Evolutionary conservation across 2,113 vertebrate genomes (phyloP).

Genomic region (Scytalopus superciliaris): DNA sequence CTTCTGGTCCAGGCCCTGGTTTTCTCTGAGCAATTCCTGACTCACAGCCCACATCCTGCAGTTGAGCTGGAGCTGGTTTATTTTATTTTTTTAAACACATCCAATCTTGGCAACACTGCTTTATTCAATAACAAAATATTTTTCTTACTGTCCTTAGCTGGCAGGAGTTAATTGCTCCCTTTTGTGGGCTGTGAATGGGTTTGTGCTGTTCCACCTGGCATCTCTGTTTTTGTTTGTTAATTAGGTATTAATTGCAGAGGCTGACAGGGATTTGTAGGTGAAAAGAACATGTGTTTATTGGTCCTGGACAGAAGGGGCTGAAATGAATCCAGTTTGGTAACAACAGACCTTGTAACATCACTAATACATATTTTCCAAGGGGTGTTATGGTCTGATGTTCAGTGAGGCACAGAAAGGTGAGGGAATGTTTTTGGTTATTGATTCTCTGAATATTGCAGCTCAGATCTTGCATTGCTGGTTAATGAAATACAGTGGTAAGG

Average conservation of each 20-base stretch:
- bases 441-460: background rate
- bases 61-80: background rate
- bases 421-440: conserved; percentile 52
- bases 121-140: conserved; percentile 55
- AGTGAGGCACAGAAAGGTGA: background rate
- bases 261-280: conserved; percentile 47
- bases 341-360: background rate
- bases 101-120: background rate
- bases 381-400: background rate
- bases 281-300: conserved; percentile 4
- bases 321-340: background rate
- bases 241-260: conserved; percentile 70
- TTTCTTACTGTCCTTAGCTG: conserved; percentile 34
- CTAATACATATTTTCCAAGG: background rate
- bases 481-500: background rate
- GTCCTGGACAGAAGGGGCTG: background rate
- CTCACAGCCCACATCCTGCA: background rate
- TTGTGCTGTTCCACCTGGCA: conserved; percentile 68
- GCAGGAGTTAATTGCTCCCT: conserved; percentile 64
- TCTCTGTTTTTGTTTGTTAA: conserved; percentile 72
- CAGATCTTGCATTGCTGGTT: background rate
- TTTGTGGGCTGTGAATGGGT: conserved; percentile 48
- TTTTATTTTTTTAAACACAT: background rate
- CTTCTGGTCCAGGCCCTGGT: background rate
- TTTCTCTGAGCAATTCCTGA: background rate